Percentiles rank a stretch among this genome's conserved stretches.
phyloP scores from a whole-genome alignment of 1,140 invertebrate species.

The Lepidostoma basale region DNA sequence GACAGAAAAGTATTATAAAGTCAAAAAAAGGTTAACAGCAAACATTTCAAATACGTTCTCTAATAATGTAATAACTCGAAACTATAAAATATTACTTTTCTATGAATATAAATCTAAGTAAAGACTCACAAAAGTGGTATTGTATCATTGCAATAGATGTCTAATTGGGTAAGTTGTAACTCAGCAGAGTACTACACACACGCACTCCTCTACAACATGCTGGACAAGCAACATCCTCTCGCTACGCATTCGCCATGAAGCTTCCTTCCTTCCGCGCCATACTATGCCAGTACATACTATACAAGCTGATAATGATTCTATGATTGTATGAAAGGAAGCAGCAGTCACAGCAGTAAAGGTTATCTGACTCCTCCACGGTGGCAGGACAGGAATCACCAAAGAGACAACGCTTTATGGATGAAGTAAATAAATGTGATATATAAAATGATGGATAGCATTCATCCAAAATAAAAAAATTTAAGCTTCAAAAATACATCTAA shows the following conservation, averaged over 20 bases:
- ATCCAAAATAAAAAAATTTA: constrained; percentile 12
- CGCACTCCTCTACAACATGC: not conserved
- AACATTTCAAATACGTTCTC: constrained; percentile 2
- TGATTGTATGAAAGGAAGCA: too few relatives aligned
- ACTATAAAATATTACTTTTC: not conserved
- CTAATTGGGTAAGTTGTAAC: not conserved
- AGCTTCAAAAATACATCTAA: constrained; percentile 30
- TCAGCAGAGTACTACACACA: constrained; percentile 4
- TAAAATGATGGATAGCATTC: not conserved
- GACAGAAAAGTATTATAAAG: too few relatives aligned
- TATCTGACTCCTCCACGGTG: too few relatives aligned
- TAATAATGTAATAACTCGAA: constrained; percentile 13
- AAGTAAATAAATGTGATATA: not conserved
- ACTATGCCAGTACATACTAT: too few relatives aligned
- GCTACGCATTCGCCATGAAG: too few relatives aligned
- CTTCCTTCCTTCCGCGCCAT: too few relatives aligned
- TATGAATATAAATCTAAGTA: constrained; percentile 5
- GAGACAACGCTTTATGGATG: too few relatives aligned
- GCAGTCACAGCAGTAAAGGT: too few relatives aligned
- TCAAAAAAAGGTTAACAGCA: constrained; percentile 2
- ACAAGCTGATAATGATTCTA: too few relatives aligned
- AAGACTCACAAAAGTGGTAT: constrained; percentile 8
- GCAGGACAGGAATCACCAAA: too few relatives aligned
- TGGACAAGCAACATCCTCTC: constrained; percentile 1
- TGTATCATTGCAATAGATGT: not conserved